Conservation (phyloP, 2,113 vertebrate species). For the Platichthys flesus region DNA sequence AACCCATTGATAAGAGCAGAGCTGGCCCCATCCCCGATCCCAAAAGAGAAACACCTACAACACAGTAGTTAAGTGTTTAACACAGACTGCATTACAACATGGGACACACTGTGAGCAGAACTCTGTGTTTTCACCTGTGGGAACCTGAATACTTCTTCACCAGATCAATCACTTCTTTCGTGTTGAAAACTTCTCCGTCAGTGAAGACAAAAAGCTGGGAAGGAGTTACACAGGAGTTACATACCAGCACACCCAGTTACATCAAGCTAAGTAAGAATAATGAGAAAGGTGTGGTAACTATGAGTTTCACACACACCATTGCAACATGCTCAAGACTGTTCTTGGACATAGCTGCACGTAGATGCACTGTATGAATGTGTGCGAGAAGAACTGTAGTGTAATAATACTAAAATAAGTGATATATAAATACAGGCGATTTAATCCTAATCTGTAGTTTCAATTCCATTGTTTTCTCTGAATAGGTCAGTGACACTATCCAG, state of each 20-base stretch:
- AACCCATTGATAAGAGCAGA: slow-evolving; percentile 86
- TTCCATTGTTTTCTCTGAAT: background rate
- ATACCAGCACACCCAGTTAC: background rate
- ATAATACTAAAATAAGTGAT: too few relatives aligned
- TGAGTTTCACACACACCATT: background rate
- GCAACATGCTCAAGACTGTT: too few relatives aligned
- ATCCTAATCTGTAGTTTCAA: background rate
- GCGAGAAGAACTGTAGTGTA: too few relatives aligned
- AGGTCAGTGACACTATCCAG: too few relatives aligned
- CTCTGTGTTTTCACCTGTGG: slow-evolving; percentile 80
- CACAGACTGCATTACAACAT: background rate
- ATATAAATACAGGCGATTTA: too few relatives aligned
- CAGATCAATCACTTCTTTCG: slow-evolving; percentile 81
- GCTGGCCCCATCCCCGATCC: slow-evolving; percentile 88
- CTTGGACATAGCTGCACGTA: too few relatives aligned
- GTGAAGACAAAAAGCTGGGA: slow-evolving; percentile 85
- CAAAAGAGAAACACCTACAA: slow-evolving; percentile 88
- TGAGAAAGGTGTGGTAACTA: background rate
- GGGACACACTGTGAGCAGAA: background rate
- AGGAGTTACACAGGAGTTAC: background rate
- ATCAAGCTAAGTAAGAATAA: background rate
- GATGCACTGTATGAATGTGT: too few relatives aligned
- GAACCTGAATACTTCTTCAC: slow-evolving; percentile 77
- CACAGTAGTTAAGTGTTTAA: background rate
- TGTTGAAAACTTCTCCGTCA: slow-evolving; percentile 87